Evolutionary conservation across 2,113 vertebrate species (phyloP).

Genomic region (Arenaria interpres): DNA sequence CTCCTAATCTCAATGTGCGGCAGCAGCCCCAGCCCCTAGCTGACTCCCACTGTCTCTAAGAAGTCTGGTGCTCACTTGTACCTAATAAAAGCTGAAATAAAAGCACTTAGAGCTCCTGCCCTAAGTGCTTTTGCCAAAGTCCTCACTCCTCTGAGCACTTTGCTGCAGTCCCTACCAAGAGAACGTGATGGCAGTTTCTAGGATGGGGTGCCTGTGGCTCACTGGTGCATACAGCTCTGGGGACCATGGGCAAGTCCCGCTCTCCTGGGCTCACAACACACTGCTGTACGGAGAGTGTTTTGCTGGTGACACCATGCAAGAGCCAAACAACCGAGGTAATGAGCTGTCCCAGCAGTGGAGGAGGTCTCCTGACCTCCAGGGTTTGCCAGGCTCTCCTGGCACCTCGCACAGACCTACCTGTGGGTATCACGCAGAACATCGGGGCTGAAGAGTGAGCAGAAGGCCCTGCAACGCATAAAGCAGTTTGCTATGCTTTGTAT

Average conservation of each 20-base stretch:
- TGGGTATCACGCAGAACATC: rapidly evolving
- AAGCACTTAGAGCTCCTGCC: neutral
- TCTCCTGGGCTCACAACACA: neutral
- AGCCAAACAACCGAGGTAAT: rapidly evolving
- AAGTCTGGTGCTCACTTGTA: neutral
- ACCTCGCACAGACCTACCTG: neutral
- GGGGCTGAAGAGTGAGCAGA: neutral
- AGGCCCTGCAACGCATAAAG: neutral
- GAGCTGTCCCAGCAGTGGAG: neutral
- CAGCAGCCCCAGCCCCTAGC: neutral
- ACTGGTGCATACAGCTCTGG: neutral
- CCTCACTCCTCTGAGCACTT: neutral
- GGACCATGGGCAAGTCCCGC: rapidly evolving
- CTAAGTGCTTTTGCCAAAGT: neutral
- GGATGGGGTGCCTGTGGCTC: rapidly evolving
- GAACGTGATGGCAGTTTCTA: neutral
- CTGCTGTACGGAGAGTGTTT: rapidly evolving
- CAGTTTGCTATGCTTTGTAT: neutral
- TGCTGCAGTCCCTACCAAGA: neutral
- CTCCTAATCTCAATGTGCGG: rapidly evolving
- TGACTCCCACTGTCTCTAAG: neutral
- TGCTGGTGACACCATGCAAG: neutral
- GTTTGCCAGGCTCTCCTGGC: neutral
- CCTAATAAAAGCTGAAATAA: neutral
- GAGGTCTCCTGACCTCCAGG: neutral